Evolutionary conservation across 2,797 vertebrate genomes (phyloP).

Genomic region (Mionectes olivaceus): DNA sequence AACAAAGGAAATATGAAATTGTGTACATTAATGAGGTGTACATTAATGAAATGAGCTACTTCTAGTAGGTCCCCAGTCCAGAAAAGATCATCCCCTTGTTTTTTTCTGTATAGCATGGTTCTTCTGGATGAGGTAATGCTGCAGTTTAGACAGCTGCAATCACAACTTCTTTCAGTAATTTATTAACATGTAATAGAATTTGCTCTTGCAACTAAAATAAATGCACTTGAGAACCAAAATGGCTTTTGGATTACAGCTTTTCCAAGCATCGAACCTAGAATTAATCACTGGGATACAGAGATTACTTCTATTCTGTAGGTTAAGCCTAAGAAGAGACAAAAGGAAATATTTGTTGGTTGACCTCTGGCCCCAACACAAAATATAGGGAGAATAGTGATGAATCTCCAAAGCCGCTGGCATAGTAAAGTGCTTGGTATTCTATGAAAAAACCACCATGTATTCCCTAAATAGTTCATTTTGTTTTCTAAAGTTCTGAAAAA

Average conservation of each 20-base stretch:
- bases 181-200: neutral
- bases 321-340: conserved; percentile 38
- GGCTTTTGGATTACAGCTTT: neutral
- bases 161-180: neutral
- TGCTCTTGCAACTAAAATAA: neutral
- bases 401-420: conserved; percentile 59
- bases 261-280: neutral
- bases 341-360: conserved; percentile 65
- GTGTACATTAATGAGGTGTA: neutral
- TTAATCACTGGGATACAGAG: neutral
- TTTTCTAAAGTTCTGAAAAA: conserved; percentile 85
- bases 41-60: neutral
- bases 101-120: neutral
- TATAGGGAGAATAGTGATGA: conserved; percentile 76
- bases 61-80: neutral
- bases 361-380: conserved; percentile 64
- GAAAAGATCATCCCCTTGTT: neutral
- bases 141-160: neutral
- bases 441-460: conserved; percentile 77
- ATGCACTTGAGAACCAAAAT: neutral
- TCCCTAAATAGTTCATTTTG: conserved; percentile 85
- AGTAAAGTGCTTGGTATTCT: conserved; percentile 73
- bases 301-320: neutral
- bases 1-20: neutral
- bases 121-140: neutral